Percentiles rank a stretch among this genome's conserved stretches.
These are phyloP conservation scores for Ooceraea biroi DNA, from an alignment of 1,140 invertebrate genomes.

Conservation along the genomic window DNA sequence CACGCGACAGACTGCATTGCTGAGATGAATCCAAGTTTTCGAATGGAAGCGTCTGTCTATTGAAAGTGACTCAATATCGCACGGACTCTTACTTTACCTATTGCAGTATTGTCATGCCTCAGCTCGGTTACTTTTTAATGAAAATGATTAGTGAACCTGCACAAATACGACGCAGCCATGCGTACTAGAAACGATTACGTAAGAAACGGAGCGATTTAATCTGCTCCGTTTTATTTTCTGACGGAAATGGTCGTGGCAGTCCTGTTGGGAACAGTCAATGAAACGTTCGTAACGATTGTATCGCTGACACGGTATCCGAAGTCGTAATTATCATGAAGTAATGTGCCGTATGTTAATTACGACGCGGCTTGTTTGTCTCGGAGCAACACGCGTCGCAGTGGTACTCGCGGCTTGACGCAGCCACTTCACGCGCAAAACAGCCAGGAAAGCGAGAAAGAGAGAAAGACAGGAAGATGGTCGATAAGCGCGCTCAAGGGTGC, in stretches of 20 bases:
- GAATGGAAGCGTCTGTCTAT: constrained; percentile 4
- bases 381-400: background rate
- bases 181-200: constrained; percentile 30
- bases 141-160: background rate
- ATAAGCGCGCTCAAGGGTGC: constrained; percentile 51
- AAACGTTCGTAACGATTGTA: constrained; percentile 11
- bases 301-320: constrained; percentile 7
- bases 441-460: constrained; percentile 13
- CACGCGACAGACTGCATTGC: background rate
- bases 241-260: constrained; percentile 24
- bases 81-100: background rate
- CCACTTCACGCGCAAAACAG: background rate
- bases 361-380: constrained; percentile 21
- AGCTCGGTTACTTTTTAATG: background rate
- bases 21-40: background rate
- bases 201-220: constrained; percentile 34
- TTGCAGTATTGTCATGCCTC: background rate
- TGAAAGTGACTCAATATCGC: background rate
- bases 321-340: constrained; percentile 48
- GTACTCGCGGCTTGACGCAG: background rate
- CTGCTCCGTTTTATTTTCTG: constrained; percentile 16
- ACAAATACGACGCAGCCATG: constrained; percentile 17
- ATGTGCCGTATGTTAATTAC: constrained; percentile 17
- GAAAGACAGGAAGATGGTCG: constrained; percentile 59
- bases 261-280: constrained; percentile 8